Conservation (phyloP, 2,888 invertebrate genomes). For the Drosophila paranaensis region DNA sequence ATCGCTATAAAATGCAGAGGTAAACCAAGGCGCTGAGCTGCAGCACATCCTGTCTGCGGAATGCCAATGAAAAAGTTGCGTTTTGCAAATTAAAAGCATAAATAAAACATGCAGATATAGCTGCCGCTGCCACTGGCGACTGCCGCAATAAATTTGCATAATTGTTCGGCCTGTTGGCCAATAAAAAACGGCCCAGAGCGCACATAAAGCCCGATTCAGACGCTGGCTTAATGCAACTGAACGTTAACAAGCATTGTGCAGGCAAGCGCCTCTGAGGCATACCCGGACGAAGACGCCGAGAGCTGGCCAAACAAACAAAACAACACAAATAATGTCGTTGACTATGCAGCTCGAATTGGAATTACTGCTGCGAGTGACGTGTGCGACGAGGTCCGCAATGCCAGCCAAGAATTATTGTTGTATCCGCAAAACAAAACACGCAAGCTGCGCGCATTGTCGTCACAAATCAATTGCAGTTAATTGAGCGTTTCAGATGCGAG, state of each 20-base stretch:
- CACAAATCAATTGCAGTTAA: slow-evolving; percentile 69
- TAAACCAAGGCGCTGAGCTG: slow-evolving; percentile 13
- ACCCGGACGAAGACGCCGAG: slow-evolving; percentile 4
- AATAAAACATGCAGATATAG: slow-evolving; percentile 53
- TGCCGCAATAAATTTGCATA: slow-evolving; percentile 45
- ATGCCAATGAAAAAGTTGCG: slow-evolving; percentile 40
- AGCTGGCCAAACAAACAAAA: slow-evolving; percentile 37
- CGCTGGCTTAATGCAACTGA: slow-evolving; percentile 27
- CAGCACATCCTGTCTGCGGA: slow-evolving; percentile 22
- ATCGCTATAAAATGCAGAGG: slow-evolving; percentile 1
- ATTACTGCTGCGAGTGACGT: slow-evolving; percentile 23
- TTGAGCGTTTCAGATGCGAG: slow-evolving; percentile 22
- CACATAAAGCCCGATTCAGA: slow-evolving; percentile 7
- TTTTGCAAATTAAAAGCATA: slow-evolving; percentile 57
- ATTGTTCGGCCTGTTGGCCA: slow-evolving; percentile 15
- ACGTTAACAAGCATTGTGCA: slow-evolving; percentile 27
- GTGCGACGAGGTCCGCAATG: slow-evolving; percentile 7
- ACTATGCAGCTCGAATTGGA: slow-evolving; percentile 17
- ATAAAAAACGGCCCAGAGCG: slow-evolving; percentile 22
- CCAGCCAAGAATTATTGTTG: slow-evolving; percentile 35
- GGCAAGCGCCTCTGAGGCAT: slow-evolving; percentile 12
- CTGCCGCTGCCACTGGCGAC: slow-evolving; percentile 14
- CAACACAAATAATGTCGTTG: slow-evolving; percentile 27
- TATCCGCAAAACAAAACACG: slow-evolving; percentile 33
- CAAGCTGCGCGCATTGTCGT: slow-evolving; percentile 44